Evolutionary conservation across 2,888 invertebrate genomes (phyloP), one percentile per base, ranked within the genome.

Genomic region (Didymodactylos carnosus): DNA sequence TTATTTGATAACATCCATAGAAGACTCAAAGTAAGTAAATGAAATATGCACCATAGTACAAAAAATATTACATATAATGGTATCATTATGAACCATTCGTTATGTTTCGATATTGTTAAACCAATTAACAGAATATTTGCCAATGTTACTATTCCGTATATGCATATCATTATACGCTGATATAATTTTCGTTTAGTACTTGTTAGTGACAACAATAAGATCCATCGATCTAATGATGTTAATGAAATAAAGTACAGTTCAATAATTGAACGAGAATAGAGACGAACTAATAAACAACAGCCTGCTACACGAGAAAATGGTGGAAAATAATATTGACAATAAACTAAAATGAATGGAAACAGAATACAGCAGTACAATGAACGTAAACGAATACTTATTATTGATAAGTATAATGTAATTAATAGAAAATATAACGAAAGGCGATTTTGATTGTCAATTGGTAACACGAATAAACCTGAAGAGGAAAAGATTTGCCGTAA

Each of bases 11-110:
- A 78, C 73, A 80, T 80, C 80, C 81, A 82, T 16, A 81, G 78
- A 7, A 81, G 71, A 76, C 82, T 82, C 73, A 80, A 80, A 72
- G 80, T 77, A 29, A 80, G 76, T 4, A 39, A 39, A 46, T 62
- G 73, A 46, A 73, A 73, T 41, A 46, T 27, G 25, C 70, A 27
- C 82, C 82, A 83, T 19, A 82, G 41, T 7, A 69, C 10, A 1
- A 80, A 69, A 7, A 78, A 78, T 4, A 78, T 78, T 23, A 78
- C 76, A 76, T 79, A 83, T 25, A 83, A 69, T n/a, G 83, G 82
- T 41, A 82, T 80, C 2, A 83, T 83, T 25, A 83, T 79, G 77
- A 78, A 82, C 83, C 83, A 83, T 75, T 83, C 83, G 76, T 83
- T 82, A 76, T 82, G 83, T 72, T 75, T 77, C n/a, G 79, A 78